Percentiles rank a stretch among this genome's conserved stretches.
Evolutionary conservation across 2,797 vertebrate species (phyloP).

Genomic region (Chaetodon trifasciatus): DNA sequence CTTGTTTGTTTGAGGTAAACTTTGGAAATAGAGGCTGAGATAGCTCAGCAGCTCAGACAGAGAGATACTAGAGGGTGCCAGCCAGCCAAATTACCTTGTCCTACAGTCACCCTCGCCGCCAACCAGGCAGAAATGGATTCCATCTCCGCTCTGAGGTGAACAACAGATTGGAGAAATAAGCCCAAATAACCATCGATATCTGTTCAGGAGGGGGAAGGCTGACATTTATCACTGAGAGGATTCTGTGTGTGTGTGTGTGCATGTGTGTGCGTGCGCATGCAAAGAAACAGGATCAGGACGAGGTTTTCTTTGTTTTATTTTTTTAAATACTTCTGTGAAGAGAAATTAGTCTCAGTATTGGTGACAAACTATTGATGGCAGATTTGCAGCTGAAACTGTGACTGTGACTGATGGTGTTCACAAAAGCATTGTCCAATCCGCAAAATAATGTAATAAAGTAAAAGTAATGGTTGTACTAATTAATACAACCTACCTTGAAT

Average conservation of each 20-base stretch:
- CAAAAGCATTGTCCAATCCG: background rate
- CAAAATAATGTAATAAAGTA: too few species aligned
- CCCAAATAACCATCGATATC: conserved; percentile 75
- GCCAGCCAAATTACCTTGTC: conserved; percentile 77
- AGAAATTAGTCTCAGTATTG: background rate
- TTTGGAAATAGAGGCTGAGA: conserved; percentile 66
- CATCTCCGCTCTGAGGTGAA: conserved; percentile 73
- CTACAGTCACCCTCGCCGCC: conserved; percentile 66
- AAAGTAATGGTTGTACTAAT: too few species aligned
- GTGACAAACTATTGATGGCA: background rate
- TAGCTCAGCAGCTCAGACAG: conserved; percentile 63
- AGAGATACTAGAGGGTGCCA: conserved; percentile 64
- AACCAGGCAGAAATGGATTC: conserved; percentile 77
- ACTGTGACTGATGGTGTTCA: conserved; percentile 1
- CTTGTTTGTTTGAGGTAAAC: conserved; percentile 77
- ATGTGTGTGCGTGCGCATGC: background rate
- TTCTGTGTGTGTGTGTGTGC: conserved; percentile 12
- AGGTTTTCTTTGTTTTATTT: background rate
- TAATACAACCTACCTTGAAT: background rate
- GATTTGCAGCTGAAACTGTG: conserved; percentile 5
- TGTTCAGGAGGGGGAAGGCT: conserved; percentile 63
- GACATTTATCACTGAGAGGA: conserved; percentile 72
- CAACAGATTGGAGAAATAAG: conserved; percentile 79
- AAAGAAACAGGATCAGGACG: background rate
- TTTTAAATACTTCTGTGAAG: background rate